Evolutionary conservation across 2,888 invertebrate species (phyloP).

Genomic region (Agrenia bidenticulata): DNA sequence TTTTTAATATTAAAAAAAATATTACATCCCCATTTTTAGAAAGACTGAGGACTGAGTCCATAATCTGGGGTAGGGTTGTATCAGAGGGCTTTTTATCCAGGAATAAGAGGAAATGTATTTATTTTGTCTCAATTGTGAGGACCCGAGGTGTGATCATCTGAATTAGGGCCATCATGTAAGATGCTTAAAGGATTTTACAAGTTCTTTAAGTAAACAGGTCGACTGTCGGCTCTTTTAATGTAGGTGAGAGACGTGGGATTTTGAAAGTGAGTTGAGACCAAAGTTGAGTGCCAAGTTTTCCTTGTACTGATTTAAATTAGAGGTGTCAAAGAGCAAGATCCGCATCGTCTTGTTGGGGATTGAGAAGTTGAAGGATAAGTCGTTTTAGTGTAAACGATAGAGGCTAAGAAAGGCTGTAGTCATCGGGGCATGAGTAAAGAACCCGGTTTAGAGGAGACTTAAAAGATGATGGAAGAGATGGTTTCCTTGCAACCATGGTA

Average conservation of each 20-base stretch:
- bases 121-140: constrained; percentile 5
- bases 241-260: constrained; percentile 9
- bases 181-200: background rate
- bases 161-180: background rate
- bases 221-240: constrained; percentile 22
- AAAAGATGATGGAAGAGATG: background rate
- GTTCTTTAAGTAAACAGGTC: background rate
- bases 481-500: background rate
- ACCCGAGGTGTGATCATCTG: constrained; percentile 6
- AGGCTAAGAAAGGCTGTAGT: background rate
- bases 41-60: no score
- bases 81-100: no score
- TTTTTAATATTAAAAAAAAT: background rate
- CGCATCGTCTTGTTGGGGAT: constrained; percentile 6
- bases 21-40: no score
- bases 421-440: constrained; percentile 6
- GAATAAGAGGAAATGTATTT: constrained; percentile 2
- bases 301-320: constrained; percentile 37
- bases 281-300: constrained; percentile 26
- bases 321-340: constrained; percentile 38
- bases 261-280: background rate
- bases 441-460: background rate
- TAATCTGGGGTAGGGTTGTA: no score
- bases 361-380: background rate
- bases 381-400: background rate